Evolutionary conservation across 2,797 vertebrate genomes (phyloP).

Genomic region (Chelon auratus): DNA sequence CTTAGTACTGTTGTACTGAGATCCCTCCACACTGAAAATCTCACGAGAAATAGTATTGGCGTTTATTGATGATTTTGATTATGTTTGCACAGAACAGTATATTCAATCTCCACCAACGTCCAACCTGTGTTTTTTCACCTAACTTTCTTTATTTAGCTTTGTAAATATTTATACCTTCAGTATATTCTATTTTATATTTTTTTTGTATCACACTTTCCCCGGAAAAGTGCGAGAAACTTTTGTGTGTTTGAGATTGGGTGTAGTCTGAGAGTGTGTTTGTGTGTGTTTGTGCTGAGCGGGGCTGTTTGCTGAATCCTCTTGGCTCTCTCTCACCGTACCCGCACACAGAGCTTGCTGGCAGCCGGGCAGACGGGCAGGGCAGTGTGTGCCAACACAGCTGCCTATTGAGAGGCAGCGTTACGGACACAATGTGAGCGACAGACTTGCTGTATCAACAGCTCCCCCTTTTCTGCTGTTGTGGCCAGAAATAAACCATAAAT

Average conservation of each 20-base stretch:
- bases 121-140: too few species aligned
- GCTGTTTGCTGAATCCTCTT: conserved; percentile 82
- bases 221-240: conserved; percentile 40
- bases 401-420: conserved; percentile 87
- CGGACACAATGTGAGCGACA: conserved; percentile 85
- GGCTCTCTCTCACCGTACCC: conserved; percentile 74
- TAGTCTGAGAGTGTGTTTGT: conserved; percentile 40
- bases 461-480: conserved; percentile 86
- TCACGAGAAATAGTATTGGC: too few species aligned
- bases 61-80: too few species aligned
- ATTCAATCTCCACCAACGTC: too few species aligned
- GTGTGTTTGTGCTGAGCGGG: conserved; percentile 77
- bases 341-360: conserved; percentile 75
- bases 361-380: conserved; percentile 71
- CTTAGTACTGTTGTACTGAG: too few species aligned
- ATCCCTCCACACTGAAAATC: too few species aligned
- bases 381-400: conserved; percentile 79
- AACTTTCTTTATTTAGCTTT: too few species aligned
- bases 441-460: conserved; percentile 90
- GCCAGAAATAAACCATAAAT: conserved; percentile 89
- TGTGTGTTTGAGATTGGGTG: conserved; percentile 70
- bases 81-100: too few species aligned
- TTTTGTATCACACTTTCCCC: neutral
- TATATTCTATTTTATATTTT: too few species aligned
- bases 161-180: too few species aligned